These are phyloP conservation scores for Chloroclystis v-ata DNA, from an alignment of 2,888 invertebrate genomes.

Conservation along the genomic window DNA sequence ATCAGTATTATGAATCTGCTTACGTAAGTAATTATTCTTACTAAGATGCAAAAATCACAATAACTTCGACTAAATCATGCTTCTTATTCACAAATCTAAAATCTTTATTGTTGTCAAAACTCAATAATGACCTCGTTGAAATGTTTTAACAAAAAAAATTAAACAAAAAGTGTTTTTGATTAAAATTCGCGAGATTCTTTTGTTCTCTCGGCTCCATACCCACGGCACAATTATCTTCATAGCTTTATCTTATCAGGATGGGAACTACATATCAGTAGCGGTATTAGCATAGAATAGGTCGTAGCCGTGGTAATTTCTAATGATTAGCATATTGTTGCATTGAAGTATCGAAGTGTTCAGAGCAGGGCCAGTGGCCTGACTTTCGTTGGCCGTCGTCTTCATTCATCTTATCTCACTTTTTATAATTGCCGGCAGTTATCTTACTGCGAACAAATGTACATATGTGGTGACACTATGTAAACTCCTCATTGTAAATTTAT, in stretches of 20 bases:
- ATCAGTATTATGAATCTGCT: too few relatives aligned
- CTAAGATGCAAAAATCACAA: too few relatives aligned
- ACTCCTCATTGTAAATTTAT: too few relatives aligned
- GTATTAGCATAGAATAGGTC: conserved; percentile 51
- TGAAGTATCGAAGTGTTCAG: too few relatives aligned
- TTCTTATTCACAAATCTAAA: not conserved
- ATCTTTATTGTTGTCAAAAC: not conserved
- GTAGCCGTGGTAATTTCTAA: conserved; percentile 45
- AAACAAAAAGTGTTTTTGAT: too few relatives aligned
- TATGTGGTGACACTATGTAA: too few relatives aligned
- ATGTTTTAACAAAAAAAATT: not conserved
- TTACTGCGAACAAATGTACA: too few relatives aligned
- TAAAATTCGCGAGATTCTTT: conserved; percentile 20
- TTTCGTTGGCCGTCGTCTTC: too few relatives aligned
- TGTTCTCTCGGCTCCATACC: conserved; percentile 18
- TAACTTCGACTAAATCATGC: too few relatives aligned
- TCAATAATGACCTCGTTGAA: not conserved
- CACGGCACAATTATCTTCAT: conserved; percentile 30
- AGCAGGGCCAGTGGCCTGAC: too few relatives aligned
- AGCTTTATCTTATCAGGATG: conserved; percentile 45
- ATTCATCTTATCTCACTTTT: too few relatives aligned
- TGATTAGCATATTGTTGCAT: conserved; percentile 34
- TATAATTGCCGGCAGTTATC: too few relatives aligned
- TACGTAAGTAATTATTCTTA: not conserved
- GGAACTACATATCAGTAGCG: conserved; percentile 44